Conservation (phyloP, 2,888 invertebrate species). For the Hyposoter didymator region DNA sequence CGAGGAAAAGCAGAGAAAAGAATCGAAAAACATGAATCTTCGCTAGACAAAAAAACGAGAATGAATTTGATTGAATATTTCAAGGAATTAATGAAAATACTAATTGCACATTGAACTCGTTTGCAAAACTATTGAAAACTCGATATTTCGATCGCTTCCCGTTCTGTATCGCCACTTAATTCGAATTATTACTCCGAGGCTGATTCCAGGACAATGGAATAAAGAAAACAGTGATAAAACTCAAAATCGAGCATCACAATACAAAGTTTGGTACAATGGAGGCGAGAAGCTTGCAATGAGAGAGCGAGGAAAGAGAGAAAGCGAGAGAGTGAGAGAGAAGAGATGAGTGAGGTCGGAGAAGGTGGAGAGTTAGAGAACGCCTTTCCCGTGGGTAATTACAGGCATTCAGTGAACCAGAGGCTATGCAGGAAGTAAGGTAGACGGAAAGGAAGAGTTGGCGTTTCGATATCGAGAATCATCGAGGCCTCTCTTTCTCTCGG, state of each 20-base stretch:
- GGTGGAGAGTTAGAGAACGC: slow-evolving; percentile 64
- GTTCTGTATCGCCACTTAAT: slow-evolving; percentile 18
- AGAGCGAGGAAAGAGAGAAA: not conserved
- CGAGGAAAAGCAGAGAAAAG: not conserved
- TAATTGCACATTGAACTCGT: not conserved
- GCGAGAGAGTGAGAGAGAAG: not conserved
- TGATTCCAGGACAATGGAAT: slow-evolving; percentile 18
- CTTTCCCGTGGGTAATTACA: slow-evolving; percentile 71
- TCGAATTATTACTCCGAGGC: slow-evolving; percentile 46
- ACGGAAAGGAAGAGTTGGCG: slow-evolving; percentile 37
- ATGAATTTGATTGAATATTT: not conserved
- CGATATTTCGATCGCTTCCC: not conserved
- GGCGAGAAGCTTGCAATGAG: slow-evolving; percentile 42
- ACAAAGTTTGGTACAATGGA: slow-evolving; percentile 46
- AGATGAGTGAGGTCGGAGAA: not conserved
- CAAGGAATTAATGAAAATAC: not conserved
- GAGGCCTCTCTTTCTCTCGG: slow-evolving; percentile 30
- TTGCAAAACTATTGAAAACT: not conserved
- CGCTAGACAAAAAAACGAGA: not conserved
- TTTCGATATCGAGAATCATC: slow-evolving; percentile 63
- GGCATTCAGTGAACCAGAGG: slow-evolving; percentile 40
- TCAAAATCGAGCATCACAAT: slow-evolving; percentile 56
- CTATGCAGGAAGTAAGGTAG: slow-evolving; percentile 31
- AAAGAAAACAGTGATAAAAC: slow-evolving; percentile 48
- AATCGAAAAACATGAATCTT: not conserved